phyloP scores from a whole-genome alignment of 2,888 invertebrate genomes.

The Onchidella celtica region DNA sequence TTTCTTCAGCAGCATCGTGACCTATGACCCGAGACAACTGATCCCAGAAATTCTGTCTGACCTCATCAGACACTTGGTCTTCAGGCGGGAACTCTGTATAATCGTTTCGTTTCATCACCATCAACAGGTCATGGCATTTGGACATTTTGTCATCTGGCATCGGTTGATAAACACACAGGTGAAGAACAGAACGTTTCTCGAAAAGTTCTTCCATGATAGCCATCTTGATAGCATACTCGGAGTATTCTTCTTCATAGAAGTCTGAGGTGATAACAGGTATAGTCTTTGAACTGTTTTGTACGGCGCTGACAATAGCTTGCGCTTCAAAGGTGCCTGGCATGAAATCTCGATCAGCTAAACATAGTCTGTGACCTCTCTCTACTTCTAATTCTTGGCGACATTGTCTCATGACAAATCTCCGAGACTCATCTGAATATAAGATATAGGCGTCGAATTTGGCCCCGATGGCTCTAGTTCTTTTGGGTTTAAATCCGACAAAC shows the following conservation, averaged over 20 bases:
- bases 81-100: conserved; percentile 11
- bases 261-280: conserved; percentile 16
- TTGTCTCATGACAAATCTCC: background rate
- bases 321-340: conserved; percentile 23
- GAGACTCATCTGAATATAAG: background rate
- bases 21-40: background rate
- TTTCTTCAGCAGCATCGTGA: background rate
- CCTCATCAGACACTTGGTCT: background rate
- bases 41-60: background rate
- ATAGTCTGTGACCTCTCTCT: conserved; percentile 6
- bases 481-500: background rate
- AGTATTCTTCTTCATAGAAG: conserved; percentile 17
- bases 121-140: background rate
- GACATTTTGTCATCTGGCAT: background rate
- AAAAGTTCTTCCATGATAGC: conserved; percentile 28
- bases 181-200: conserved; percentile 7
- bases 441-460: conserved; percentile 20
- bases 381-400: background rate
- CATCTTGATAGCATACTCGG: conserved; percentile 36
- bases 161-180: conserved; percentile 25
- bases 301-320: background rate
- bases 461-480: background rate
- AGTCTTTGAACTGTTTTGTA: conserved; percentile 25
- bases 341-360: conserved; percentile 16
- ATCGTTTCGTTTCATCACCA: background rate